Evolutionary conservation across 2,888 invertebrate genomes (phyloP), one percentile per base, ranked within the genome.

Genomic region (Epirrhoe alternata): DNA sequence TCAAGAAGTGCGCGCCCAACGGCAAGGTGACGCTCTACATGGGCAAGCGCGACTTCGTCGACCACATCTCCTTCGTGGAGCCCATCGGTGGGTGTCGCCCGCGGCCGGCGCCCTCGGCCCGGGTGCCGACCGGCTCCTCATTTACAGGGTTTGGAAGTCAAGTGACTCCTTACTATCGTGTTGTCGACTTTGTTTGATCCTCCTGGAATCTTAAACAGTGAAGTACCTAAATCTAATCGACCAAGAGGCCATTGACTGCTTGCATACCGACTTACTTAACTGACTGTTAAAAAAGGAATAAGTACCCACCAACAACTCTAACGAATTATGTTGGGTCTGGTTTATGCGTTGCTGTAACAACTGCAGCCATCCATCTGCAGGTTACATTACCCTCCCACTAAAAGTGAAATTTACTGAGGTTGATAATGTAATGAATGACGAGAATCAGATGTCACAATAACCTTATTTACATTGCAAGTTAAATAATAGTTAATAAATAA

Each of bases 1-100:
- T 96, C 90, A 98, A 98, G 90, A 98, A 98, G 94, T 95, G 96
- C 81, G 96, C 97, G 50, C 97, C 98, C 55, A 98, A 98, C 88
- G 97, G 96, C 73, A 97, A 97, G 93, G 89, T 98, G 77, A 96
- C 97, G 49, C 90, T 98, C 77, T 98, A 98, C 79, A 94, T 98
- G 92, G 97, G 96, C 51, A 97, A 97, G 86, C 94, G 98, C 74
- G 98, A 98, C 86, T 98, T 97, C 87, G 95, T 98, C 68, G 98
- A 98, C 86, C 97, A 98, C 82, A 95, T 98, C 75, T 96, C 97
- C 0, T 95, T 95, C 67, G 96, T 97, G 66, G 98, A 98, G 84
- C 97, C 97, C 0, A 95, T 98, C 77, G 98, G 97, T 97, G 56
- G n/a, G 62, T 56, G 51, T 42, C 47, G 12, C 33, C 7, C 33